Conservation (phyloP, 2,113 vertebrate species). For the Alces alces region DNA sequence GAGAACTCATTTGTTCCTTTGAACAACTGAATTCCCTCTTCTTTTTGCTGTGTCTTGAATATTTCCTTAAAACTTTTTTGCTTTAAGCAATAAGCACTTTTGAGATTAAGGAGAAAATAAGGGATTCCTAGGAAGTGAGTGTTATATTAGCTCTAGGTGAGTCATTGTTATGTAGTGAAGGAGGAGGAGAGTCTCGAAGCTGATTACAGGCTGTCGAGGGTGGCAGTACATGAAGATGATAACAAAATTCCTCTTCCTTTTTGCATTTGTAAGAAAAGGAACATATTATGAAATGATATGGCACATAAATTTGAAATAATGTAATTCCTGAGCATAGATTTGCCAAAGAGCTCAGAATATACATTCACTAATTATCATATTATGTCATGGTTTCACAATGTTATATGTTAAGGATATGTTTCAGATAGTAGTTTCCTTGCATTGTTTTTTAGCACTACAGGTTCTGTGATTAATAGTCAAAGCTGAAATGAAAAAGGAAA, state of each 20-base stretch:
- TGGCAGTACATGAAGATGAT: conserved; percentile 48
- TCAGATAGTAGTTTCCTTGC: conserved; percentile 6
- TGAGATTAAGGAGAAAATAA: conserved; percentile 59
- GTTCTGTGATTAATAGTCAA: conserved; percentile 33
- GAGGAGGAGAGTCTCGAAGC: conserved; percentile 48
- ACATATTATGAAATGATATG: conserved; percentile 59
- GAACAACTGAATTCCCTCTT: background rate
- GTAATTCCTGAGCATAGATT: conserved; percentile 34
- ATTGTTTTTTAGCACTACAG: conserved; percentile 45
- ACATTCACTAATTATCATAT: conserved; percentile 42
- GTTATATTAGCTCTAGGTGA: conserved; percentile 68
- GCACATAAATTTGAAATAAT: conserved; percentile 53
- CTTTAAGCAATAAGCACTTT: conserved; percentile 52
- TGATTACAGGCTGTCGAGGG: conserved; percentile 63
- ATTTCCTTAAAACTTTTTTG: conserved; percentile 42
- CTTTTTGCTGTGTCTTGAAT: background rate
- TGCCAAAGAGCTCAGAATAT: conserved; percentile 43
- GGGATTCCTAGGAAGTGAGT: conserved; percentile 39
- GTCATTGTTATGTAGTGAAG: conserved; percentile 60
- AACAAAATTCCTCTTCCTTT: conserved; percentile 47
- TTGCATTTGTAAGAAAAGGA: conserved; percentile 57
- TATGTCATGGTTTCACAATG: conserved; percentile 40
- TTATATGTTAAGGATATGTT: conserved; percentile 22
- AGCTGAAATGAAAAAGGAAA: conserved; percentile 16
- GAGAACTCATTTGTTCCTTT: background rate